A percentile compares a stretch with the other conserved stretches of the same genome.
These are phyloP conservation scores for Apoderus coryli DNA, from an alignment of 2,888 invertebrate species.

Conservation along the genomic window DNA sequence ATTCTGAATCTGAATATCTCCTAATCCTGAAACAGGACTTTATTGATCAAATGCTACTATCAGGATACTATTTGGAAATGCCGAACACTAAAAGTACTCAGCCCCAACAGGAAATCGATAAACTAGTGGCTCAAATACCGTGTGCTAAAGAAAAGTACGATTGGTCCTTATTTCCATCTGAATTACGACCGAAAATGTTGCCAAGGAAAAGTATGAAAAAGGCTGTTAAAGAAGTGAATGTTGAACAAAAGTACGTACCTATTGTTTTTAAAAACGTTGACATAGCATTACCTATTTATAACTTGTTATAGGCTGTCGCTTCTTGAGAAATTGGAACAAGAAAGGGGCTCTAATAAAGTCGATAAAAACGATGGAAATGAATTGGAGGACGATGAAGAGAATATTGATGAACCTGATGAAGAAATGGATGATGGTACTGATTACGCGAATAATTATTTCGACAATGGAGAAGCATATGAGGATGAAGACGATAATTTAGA, in stretches of 20 bases:
- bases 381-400: conserved; percentile 43
- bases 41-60: conserved; percentile 54
- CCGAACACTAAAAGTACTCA: conserved; percentile 35
- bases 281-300: too few relatives aligned
- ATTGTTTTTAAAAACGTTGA: too few relatives aligned
- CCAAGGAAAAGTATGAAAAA: conserved; percentile 25
- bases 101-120: conserved; percentile 43
- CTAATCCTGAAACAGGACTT: conserved; percentile 58
- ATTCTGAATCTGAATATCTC: conserved; percentile 55
- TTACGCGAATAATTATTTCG: conserved; percentile 76
- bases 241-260: conserved; percentile 4
- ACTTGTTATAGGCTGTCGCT: conserved; percentile 26
- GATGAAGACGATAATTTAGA: conserved; percentile 77
- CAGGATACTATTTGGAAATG: conserved; percentile 43
- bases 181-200: conserved; percentile 40
- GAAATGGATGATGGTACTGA: conserved; percentile 84
- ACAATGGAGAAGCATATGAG: conserved; percentile 75
- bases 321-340: conserved; percentile 52
- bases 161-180: conserved; percentile 49
- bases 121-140: conserved; percentile 36
- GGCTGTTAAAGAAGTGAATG: conserved; percentile 16
- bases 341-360: conserved; percentile 30
- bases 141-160: conserved; percentile 35
- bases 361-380: conserved; percentile 41
- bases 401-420: conserved; percentile 56